These are phyloP conservation scores for Sarotherodon lohbergeri DNA, from an alignment of 2,113 vertebrate species.

Conservation along the genomic window DNA sequence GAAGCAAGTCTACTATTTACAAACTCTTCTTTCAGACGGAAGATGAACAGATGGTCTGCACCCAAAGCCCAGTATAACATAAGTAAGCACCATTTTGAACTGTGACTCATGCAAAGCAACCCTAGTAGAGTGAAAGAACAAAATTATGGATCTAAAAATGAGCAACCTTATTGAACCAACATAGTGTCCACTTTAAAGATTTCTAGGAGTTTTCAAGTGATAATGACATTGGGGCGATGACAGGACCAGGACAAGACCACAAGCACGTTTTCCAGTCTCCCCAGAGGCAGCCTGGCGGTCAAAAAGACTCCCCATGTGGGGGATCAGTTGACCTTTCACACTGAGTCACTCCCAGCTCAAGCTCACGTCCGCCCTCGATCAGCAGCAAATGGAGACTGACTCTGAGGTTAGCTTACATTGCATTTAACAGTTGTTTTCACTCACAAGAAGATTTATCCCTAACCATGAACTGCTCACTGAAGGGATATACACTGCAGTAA, in stretches of 20 bases:
- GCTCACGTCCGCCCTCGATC: slow-evolving; percentile 1
- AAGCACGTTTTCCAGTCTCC: not conserved
- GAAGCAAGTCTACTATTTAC: not conserved
- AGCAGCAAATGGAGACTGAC: not conserved
- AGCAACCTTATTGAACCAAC: not conserved
- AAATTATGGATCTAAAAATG: not conserved
- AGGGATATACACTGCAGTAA: not conserved
- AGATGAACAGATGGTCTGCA: not conserved
- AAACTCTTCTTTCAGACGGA: not conserved
- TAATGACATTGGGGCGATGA: not conserved
- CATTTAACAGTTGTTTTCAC: not conserved
- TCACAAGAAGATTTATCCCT: accelerated
- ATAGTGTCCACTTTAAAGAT: accelerated
- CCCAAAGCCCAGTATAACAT: accelerated
- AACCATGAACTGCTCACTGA: not conserved
- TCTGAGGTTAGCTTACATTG: not conserved
- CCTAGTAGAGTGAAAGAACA: not conserved
- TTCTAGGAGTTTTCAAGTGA: not conserved
- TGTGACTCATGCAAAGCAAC: not conserved
- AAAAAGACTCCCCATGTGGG: not conserved
- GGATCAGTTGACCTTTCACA: slow-evolving; percentile 15
- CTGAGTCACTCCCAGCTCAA: not conserved
- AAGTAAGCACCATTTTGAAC: not conserved
- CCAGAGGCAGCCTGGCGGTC: not conserved
- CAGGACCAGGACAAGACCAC: not conserved